Conservation (phyloP, 2,797 vertebrate species). For the Neosilurus hyrtlii region DNA sequence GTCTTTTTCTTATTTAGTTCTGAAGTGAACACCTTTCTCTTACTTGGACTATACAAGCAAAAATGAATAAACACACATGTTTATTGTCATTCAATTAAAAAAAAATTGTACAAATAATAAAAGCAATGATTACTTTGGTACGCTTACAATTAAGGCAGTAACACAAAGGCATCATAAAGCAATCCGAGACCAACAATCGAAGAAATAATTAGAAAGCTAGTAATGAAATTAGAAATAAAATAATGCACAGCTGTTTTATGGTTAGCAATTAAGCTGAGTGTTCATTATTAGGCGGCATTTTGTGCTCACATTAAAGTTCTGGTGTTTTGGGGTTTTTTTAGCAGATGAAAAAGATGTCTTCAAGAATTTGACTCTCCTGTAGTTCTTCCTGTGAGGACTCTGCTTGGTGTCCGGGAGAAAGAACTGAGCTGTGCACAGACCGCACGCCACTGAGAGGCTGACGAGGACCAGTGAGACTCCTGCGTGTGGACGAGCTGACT, state of each 20-base stretch:
- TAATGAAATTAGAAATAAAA: slow-evolving; percentile 26
- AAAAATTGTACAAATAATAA: slow-evolving; percentile 38
- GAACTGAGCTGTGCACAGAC: slow-evolving; percentile 46
- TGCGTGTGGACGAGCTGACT: slow-evolving; percentile 43
- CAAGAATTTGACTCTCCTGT: slow-evolving; percentile 87
- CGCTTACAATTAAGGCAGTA: slow-evolving; percentile 37
- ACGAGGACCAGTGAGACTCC: slow-evolving; percentile 8
- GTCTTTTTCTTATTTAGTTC: background rate
- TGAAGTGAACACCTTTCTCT: background rate
- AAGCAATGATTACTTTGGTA: slow-evolving; percentile 50
- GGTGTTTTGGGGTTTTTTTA: slow-evolving; percentile 47
- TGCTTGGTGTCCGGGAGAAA: slow-evolving; percentile 47
- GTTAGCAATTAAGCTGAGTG: background rate
- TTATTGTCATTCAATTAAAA: slow-evolving; percentile 60
- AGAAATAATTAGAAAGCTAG: slow-evolving; percentile 29
- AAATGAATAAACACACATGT: slow-evolving; percentile 60
- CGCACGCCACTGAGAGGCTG: slow-evolving; percentile 16
- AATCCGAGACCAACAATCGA: slow-evolving; percentile 20
- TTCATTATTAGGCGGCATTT: background rate
- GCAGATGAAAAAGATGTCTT: slow-evolving; percentile 97
- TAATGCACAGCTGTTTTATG: slow-evolving; percentile 14
- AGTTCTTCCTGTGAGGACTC: slow-evolving; percentile 73
- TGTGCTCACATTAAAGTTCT: slow-evolving; percentile 12
- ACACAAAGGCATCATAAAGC: slow-evolving; percentile 30
- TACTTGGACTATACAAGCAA: background rate